A percentile compares a stretch with the other conserved stretches of the same genome.
These are phyloP conservation scores for Drosophila kanekoi DNA, from an alignment of 2,888 invertebrate genomes.

Conservation along the genomic window DNA sequence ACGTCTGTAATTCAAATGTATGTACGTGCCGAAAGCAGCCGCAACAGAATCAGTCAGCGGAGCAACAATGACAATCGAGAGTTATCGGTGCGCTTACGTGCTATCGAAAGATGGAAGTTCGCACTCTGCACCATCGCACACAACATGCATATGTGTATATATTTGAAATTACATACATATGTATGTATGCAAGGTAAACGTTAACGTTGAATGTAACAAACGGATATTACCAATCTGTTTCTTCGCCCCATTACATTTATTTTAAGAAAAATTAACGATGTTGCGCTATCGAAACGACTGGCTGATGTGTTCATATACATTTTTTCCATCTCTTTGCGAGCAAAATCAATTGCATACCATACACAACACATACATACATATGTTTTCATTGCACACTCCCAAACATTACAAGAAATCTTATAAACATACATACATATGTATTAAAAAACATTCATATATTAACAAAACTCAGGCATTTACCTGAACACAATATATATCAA, in stretches of 20 bases:
- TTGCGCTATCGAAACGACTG: slow-evolving; percentile 29
- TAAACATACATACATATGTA: slow-evolving; percentile 18
- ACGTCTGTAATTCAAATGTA: slow-evolving; percentile 18
- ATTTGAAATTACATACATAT: slow-evolving; percentile 9
- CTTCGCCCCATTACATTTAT: neutral
- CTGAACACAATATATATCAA: slow-evolving; percentile 32
- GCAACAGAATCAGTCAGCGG: slow-evolving; percentile 56
- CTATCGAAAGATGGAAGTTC: slow-evolving; percentile 61
- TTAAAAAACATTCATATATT: slow-evolving; percentile 29
- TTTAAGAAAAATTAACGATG: slow-evolving; percentile 14
- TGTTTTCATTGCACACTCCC: slow-evolving; percentile 28
- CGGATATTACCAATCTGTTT: slow-evolving; percentile 15
- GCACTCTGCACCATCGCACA: slow-evolving; percentile 42
- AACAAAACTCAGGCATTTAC: slow-evolving; percentile 47
- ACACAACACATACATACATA: slow-evolving; percentile 24
- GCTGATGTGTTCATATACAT: slow-evolving; percentile 17
- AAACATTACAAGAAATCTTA: slow-evolving; percentile 31
- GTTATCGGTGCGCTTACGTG: slow-evolving; percentile 57
- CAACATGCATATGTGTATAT: slow-evolving; percentile 11
- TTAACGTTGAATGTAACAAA: slow-evolving; percentile 18
- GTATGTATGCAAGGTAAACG: slow-evolving; percentile 8
- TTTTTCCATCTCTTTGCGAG: slow-evolving; percentile 23
- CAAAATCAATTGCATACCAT: slow-evolving; percentile 48
- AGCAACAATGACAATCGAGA: slow-evolving; percentile 56
- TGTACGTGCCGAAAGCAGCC: slow-evolving; percentile 54